Evolutionary conservation across 2,113 vertebrate species (phyloP), one percentile per base, ranked within the genome.

Genomic region (Sterrhoptilus dennistouni): DNA sequence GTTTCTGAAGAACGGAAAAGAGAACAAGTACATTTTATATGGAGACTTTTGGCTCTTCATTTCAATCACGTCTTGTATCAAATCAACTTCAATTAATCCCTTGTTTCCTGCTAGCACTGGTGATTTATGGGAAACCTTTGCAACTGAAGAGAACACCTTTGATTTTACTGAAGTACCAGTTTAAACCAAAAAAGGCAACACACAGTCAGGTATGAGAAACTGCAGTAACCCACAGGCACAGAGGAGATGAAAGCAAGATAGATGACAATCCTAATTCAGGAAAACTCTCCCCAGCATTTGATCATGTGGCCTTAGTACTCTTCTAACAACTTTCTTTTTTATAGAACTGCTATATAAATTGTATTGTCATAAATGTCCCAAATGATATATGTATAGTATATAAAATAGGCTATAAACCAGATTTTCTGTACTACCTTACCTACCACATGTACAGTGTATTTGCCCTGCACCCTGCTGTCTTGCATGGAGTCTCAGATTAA

Each of bases 101-200:
- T 63, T 52, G n/a, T 59, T 75, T 88, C 82, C 68, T 80, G 69
- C 27, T 68, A 88, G 71, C 44, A 54, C 44, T 44, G 24, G 22
- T 64, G 56, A 77, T 77, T 74, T 90, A 77, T 4, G 24, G 60
- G 65, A 87, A 96, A 86, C 13, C 40, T 61, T 93, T 0, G 0
- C 82, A 88, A 44, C 29, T 50, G 47, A 53, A 80, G 42, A 65
- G 66, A 80, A 52, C 31, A 50, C 36, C 68, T 95, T 93, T 75
- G 88, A 89, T 95, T 86, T 94, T 88, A 71, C 64, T 66, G 40
- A 88, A 80, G 75, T 50, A 93, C 14, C 65, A 93, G 50, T 54
- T 88, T 83, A 95, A 90, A 90, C 95, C 90, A 97, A 95, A 93
- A 83, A 97, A 94, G 90, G 90, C 68, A 95, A 88, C 68, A 80